phyloP scores from a whole-genome alignment of 1,140 invertebrate genomes.

The Fopius arisanus region DNA sequence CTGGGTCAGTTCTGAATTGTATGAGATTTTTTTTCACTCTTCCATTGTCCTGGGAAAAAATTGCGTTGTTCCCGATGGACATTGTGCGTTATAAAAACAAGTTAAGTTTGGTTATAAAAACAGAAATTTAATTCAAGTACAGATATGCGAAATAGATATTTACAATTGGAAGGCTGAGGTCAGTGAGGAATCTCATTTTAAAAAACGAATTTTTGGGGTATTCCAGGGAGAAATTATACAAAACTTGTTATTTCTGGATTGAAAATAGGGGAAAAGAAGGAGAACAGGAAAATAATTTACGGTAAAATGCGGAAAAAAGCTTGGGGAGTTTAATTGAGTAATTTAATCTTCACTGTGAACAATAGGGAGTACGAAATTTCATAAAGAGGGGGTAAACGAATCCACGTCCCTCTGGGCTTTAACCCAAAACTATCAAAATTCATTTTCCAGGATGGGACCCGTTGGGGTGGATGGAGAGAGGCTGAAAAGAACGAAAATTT shows the following conservation, averaged over 20 bases:
- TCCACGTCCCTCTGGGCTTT: neutral
- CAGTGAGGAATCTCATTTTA: neutral
- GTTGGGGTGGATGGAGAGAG: neutral
- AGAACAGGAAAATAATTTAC: neutral
- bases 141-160: neutral
- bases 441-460: neutral
- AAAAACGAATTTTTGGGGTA: neutral
- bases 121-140: neutral
- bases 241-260: neutral
- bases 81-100: neutral
- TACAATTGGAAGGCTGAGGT: neutral
- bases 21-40: neutral
- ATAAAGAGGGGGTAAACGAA: neutral
- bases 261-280: neutral
- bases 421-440: slow-evolving; percentile 23
- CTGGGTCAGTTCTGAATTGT: neutral
- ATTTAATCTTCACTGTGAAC: slow-evolving; percentile 3
- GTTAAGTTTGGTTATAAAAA: neutral
- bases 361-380: neutral
- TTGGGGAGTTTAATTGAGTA: neutral
- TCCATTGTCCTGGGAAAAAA: neutral
- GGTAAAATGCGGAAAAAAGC: neutral
- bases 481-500: slow-evolving; percentile 18
- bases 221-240: neutral
- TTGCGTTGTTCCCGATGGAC: neutral